Base-by-base conservation (phyloP, 2,888 invertebrate genomes). In the Prenolepis imparis region DNA sequence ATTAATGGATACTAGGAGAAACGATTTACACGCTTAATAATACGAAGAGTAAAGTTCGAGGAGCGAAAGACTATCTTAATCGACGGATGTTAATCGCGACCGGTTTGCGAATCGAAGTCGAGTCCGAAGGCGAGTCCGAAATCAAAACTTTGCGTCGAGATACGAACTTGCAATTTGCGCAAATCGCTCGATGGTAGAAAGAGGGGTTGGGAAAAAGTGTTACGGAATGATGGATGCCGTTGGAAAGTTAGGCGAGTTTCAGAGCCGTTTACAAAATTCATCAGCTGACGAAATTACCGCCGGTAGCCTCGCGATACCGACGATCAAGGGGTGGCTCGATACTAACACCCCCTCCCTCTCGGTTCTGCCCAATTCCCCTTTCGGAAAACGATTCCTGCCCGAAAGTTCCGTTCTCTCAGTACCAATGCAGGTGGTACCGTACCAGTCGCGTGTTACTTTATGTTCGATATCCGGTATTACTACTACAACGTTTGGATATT, bases 371-470 rank as follows among this genome's bases (percentile, higher is more conserved):
- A 73, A 68, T 48, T 84, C 86, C 84, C 84, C 85, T 88, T 88
- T 89, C 91, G 85, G 59, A 90, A 90, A 90, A 87, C 92, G 91
- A 92, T 91, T 90, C 88, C 91, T 91, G 87, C 85, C 81, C 87
- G 86, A 92, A 92, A 92, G 88, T 92, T 92, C 86, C 82, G 83
- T 88, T 85, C 86, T 84, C 85, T 82, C 88, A 87, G 91, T 93
- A 91, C 90, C 92, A 91, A 92, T 93, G 91, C 92, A 93, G 92
- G 91, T 94, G 94, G 93, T 94, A 94, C 94, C 90, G 93, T 94
- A 93, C 93, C 93, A 94, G 93, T 94, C 92, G 93, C 93, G 94
- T 93, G 93, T 93, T 93, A 91, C 92, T 92, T 91, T 89, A 87
- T 87, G 91, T 90, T 92, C 87, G 87, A 89, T 91, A 90, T 88